Conservation (phyloP, 37 sponge, comb jelly and placozoan genomes). For the Chondrilla cf. caribensis region DNA sequence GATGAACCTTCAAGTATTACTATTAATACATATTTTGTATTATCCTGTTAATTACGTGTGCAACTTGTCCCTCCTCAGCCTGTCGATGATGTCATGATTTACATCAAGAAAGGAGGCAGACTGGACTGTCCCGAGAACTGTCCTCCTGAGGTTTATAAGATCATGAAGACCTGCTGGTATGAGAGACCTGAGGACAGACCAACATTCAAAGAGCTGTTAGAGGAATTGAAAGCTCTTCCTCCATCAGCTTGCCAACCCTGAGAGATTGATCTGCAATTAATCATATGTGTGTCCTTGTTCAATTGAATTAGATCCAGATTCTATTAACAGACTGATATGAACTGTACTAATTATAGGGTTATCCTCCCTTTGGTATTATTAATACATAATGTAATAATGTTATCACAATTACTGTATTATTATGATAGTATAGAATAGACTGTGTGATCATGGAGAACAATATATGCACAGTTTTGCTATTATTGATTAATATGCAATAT, state of each 20-base stretch:
- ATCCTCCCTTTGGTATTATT: too few species aligned
- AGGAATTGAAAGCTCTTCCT: neutral
- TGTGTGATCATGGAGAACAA: too few species aligned
- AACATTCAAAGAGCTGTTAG: constrained; percentile 3
- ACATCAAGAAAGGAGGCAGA: constrained; percentile 46
- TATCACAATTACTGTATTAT: too few species aligned
- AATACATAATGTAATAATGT: too few species aligned
- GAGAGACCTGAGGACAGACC: constrained; percentile 37
- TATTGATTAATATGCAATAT: too few species aligned
- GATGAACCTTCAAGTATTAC: neutral
- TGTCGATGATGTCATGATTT: constrained; percentile 28
- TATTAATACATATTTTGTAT: neutral
- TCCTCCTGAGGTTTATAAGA: constrained; percentile 44
- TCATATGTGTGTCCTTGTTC: too few species aligned
- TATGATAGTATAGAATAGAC: too few species aligned
- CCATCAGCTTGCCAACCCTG: constrained; percentile 1
- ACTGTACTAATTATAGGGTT: too few species aligned
- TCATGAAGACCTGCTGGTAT: constrained; percentile 57
- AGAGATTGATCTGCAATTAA: too few species aligned
- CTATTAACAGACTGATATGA: too few species aligned
- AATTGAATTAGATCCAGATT: too few species aligned
- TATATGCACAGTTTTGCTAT: too few species aligned
- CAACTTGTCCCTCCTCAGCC: constrained; percentile 16
- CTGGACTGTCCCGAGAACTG: constrained; percentile 49
- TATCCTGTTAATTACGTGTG: neutral